Percentiles rank a stretch among this genome's conserved stretches.
These are phyloP conservation scores for Oryzias sinensis DNA, from an alignment of 2,797 vertebrate species.

Conservation along the genomic window DNA sequence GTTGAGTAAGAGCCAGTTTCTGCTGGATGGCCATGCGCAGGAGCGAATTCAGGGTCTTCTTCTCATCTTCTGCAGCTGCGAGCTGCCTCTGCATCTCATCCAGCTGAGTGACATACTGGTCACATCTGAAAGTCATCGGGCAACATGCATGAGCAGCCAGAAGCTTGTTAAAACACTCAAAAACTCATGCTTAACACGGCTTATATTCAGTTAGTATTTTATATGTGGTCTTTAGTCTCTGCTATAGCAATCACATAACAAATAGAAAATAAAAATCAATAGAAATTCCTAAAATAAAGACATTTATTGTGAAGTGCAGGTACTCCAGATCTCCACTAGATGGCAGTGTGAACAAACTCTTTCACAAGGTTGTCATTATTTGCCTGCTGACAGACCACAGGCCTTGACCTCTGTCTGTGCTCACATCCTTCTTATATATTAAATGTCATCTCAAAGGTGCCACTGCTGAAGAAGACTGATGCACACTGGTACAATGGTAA, in stretches of 20 bases:
- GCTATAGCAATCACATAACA: not conserved
- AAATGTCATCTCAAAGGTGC: conserved; percentile 50
- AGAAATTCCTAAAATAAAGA: not conserved
- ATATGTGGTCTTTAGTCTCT: not conserved
- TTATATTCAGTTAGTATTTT: not conserved
- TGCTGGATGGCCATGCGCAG: conserved; percentile 89
- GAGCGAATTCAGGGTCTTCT: conserved; percentile 85
- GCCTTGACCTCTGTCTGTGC: conserved; percentile 37
- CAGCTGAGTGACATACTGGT: conserved; percentile 86
- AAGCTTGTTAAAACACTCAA: conserved; percentile 16
- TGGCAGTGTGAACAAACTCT: conserved; percentile 39
- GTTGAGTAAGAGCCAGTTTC: conserved; percentile 84
- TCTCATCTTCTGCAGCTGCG: conserved; percentile 85
- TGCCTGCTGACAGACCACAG: conserved; percentile 20
- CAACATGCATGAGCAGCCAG: conserved; percentile 45
- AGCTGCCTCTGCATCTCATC: conserved; percentile 88
- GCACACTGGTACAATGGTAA: not conserved
- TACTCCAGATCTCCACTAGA: conserved; percentile 46
- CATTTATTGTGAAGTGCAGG: conserved; percentile 21
- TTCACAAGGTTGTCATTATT: conserved; percentile 32
- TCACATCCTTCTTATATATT: conserved; percentile 49
- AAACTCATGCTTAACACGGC: conserved; percentile 8
- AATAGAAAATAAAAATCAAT: not conserved
- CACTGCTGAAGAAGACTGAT: conserved; percentile 24
- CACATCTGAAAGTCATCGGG: conserved; percentile 76